Evolutionary conservation across 2,888 invertebrate species (phyloP), one percentile per base, ranked within the genome.

Genomic region (Sipha maydis): DNA sequence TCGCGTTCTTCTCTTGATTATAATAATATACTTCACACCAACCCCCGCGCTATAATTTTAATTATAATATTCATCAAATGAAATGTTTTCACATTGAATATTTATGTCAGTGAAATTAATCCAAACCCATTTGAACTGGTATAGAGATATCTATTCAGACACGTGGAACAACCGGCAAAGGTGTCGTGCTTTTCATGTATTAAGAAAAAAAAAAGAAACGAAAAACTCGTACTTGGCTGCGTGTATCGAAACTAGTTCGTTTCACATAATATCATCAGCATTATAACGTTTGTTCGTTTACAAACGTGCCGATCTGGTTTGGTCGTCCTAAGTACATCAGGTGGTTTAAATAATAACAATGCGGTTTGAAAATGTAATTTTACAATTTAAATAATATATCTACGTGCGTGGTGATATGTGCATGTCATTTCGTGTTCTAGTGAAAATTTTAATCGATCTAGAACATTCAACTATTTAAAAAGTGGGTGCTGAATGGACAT

Each of bases 31-130:
- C 7, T 25, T n/a, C 14, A 34, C 79, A n/a, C 28, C n/a, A 54
- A 34, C 34, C 34, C 34, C 25, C 14, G 79, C 31, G 34, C 31
- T 34, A 34, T 34, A 56, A 79, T 79, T 79, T 79, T 34, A 79
- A 61, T 79, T 79, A 79, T 79, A 79, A 79, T 79, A 79, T 79
- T 79, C 79, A 79, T 79, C 31, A 78, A 54, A 31, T 25, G 25
- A 78, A 78, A 21, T 54, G 31, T 56, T 78, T 78, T 56, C 28
- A 11, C 31, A 25, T 28, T 78, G 78, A 78, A 78, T 78, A 56
- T 56, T 56, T 78, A 78, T 56, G 21, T 21, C 21, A 21, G 54
- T 54, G 31, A 78, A 54, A 78, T 54, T 78, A 54, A 54, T 54
- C 9, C 28, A 9, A 31, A 21, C 54, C 54, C 21, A 67, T 67